These are phyloP conservation scores for Drosophila tropicalis DNA, from an alignment of 1,140 invertebrate genomes.

Conservation along the genomic window DNA sequence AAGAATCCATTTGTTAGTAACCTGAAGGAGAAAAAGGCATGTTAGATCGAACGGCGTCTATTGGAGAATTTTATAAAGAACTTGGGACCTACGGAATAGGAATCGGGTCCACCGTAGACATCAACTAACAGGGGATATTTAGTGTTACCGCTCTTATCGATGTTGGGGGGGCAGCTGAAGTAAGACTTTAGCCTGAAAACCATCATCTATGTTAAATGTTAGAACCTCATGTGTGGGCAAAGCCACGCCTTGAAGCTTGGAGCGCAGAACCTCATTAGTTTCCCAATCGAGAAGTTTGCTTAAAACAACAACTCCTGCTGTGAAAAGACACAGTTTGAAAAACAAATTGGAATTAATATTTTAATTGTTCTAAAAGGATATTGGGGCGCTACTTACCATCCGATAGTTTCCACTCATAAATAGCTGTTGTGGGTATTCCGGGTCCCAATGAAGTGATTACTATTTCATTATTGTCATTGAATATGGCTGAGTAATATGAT, in stretches of 20 bases:
- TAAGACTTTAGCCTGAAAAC: conserved; percentile 76
- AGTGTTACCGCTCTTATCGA: conserved; percentile 86
- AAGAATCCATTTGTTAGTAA: conserved; percentile 87
- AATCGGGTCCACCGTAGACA: conserved; percentile 96
- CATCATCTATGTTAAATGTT: conserved; percentile 67
- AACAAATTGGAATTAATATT: neutral
- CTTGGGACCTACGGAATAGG: conserved; percentile 87
- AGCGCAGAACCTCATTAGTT: conserved; percentile 55
- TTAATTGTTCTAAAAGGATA: neutral
- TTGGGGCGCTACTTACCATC: conserved; percentile 48
- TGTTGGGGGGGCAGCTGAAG: conserved; percentile 91
- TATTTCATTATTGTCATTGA: conserved; percentile 70
- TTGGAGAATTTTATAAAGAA: neutral
- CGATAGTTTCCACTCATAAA: conserved; percentile 65
- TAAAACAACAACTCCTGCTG: conserved; percentile 63
- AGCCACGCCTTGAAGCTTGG: conserved; percentile 53
- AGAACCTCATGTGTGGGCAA: conserved; percentile 67
- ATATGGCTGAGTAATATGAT: conserved; percentile 73
- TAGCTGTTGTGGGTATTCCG: conserved; percentile 62
- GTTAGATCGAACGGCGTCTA: neutral
- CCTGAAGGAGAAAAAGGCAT: conserved; percentile 31
- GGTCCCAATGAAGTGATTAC: conserved; percentile 75
- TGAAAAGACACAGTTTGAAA: neutral
- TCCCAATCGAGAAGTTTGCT: conserved; percentile 76
- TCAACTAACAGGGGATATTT: conserved; percentile 94